Evolutionary conservation across 1,140 invertebrate genomes (phyloP).

Genomic region (Brachionus plicatilis): DNA sequence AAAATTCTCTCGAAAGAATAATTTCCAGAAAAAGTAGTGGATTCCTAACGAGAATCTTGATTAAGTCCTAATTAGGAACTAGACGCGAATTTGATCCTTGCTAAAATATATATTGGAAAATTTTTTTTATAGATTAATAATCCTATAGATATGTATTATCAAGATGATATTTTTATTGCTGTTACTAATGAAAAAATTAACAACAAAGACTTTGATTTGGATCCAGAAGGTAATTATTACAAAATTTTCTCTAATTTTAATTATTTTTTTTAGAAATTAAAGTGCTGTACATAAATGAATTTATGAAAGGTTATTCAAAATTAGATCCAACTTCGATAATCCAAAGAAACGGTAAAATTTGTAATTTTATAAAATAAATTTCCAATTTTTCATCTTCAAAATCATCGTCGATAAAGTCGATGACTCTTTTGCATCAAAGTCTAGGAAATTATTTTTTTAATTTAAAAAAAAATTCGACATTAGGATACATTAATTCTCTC

Average conservation of each 20-base stretch:
- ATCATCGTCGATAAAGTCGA: no score
- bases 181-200: neutral
- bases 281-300: neutral
- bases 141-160: slow-evolving; percentile 20
- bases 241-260: neutral
- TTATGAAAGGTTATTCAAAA: slow-evolving; percentile 1
- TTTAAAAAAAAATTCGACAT: no score
- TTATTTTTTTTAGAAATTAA: slow-evolving; percentile 13
- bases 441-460: no score
- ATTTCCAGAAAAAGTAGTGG: no score
- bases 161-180: slow-evolving; percentile 26
- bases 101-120: neutral
- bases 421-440: no score
- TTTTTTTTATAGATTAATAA: neutral
- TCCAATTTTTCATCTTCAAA: neutral
- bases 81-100: no score
- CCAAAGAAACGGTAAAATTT: neutral
- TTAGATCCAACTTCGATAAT: neutral
- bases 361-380: neutral
- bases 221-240: neutral
- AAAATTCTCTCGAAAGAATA: no score
- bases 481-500: no score
- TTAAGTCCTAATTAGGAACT: no score
- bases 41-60: no score
- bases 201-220: slow-evolving; percentile 9